These are phyloP conservation scores for Caenorhabditis sp. DNA, from an alignment of 2,888 invertebrate species.

Conservation along the genomic window DNA sequence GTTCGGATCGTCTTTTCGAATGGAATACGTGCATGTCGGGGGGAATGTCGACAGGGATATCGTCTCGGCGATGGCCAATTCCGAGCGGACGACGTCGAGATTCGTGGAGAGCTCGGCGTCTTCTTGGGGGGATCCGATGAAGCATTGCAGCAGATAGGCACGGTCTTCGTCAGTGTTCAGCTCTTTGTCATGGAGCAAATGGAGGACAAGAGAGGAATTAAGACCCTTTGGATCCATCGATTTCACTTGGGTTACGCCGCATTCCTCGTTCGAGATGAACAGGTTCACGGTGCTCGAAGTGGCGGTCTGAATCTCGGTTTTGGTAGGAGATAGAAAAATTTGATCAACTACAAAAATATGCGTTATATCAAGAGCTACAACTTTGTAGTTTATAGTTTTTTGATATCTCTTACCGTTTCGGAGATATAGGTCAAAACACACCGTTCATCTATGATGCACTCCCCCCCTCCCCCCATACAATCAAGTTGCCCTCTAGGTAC, in stretches of 20 bases:
- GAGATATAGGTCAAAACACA: background rate
- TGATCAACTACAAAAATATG: no score
- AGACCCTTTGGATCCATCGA: constrained; percentile 64
- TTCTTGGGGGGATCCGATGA: constrained; percentile 43
- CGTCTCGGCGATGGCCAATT: constrained; percentile 74
- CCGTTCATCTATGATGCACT: no score
- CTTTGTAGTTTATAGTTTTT: background rate
- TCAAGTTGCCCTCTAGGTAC: no score
- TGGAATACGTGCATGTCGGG: constrained; percentile 79
- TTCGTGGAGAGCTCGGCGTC: constrained; percentile 73
- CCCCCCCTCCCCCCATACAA: no score
- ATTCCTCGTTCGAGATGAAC: constrained; percentile 64
- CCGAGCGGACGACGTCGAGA: constrained; percentile 71
- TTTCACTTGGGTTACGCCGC: constrained; percentile 65
- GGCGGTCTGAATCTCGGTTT: constrained; percentile 52
- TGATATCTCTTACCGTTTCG: background rate
- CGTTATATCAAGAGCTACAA: background rate
- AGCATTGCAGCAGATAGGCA: constrained; percentile 73
- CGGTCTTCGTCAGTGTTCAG: constrained; percentile 67
- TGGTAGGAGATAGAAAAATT: no score
- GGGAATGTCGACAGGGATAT: constrained; percentile 77
- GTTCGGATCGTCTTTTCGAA: constrained; percentile 76
- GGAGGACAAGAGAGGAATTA: constrained; percentile 63
- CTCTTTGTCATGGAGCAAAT: constrained; percentile 65
- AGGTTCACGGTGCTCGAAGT: constrained; percentile 36